These are phyloP conservation scores for Oscheius sp. DNA, from an alignment of 2,888 invertebrate genomes.

Conservation along the genomic window DNA sequence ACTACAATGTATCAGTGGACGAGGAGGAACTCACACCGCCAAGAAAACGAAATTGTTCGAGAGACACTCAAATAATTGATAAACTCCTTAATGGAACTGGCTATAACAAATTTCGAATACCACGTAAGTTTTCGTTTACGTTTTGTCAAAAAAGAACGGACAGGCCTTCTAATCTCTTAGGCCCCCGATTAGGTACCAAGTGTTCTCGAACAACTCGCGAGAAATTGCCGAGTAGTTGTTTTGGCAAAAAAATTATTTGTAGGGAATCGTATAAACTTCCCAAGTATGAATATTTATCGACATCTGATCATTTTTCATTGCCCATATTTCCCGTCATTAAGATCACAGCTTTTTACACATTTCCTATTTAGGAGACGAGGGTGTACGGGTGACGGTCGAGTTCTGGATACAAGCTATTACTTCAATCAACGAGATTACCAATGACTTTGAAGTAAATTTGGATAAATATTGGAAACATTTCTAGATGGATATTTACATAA, in stretches of 20 bases:
- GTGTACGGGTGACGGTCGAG: conserved; percentile 68
- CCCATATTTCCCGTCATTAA: too few species aligned
- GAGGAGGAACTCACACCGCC: conserved; percentile 36
- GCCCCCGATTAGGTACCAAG: conserved; percentile 29
- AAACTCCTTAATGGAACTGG: conserved; percentile 68
- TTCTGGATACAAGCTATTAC: conserved; percentile 70
- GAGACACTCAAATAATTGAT: conserved; percentile 68
- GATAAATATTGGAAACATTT: not conserved
- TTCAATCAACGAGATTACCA: conserved; percentile 68
- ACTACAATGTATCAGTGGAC: conserved; percentile 51
- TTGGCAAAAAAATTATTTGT: too few species aligned
- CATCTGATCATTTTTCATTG: too few species aligned
- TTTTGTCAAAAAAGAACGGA: too few species aligned
- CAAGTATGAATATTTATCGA: too few species aligned
- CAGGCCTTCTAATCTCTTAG: conserved; percentile 25
- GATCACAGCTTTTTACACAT: too few species aligned
- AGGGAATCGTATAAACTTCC: too few species aligned
- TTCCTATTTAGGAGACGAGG: conserved; percentile 47
- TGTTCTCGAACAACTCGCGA: conserved; percentile 18
- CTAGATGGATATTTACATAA: conserved; percentile 71
- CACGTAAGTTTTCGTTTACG: conserved; percentile 56
- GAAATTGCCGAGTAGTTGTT: not conserved
- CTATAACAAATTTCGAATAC: conserved; percentile 70
- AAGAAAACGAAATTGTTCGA: conserved; percentile 46
- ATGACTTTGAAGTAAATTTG: conserved; percentile 66